phyloP scores from a whole-genome alignment of 2,797 vertebrate species.

The Serranus cabrilla region DNA sequence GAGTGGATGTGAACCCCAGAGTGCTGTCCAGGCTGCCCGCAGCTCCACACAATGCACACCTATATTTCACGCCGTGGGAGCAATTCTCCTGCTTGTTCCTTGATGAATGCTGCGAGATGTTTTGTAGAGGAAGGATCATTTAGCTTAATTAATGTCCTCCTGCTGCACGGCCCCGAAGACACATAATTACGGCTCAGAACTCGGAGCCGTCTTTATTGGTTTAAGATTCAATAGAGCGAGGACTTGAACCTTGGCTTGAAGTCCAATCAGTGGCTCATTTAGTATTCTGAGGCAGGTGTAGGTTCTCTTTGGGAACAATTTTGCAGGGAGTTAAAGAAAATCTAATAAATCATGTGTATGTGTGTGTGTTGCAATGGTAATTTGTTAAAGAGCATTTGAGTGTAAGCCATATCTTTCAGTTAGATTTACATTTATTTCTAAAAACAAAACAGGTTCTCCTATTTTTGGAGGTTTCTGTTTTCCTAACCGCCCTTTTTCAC shows the following conservation, averaged over 20 bases:
- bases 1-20: constrained; percentile 48
- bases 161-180: constrained; percentile 49
- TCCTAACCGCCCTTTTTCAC: constrained; percentile 31
- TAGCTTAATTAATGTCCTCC: constrained; percentile 68
- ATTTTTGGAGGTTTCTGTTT: constrained; percentile 49
- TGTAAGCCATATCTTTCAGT: constrained; percentile 13
- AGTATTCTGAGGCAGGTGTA: constrained; percentile 54
- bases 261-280: constrained; percentile 57
- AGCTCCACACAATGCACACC: constrained; percentile 54
- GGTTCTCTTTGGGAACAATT: constrained; percentile 24
- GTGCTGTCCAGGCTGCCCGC: constrained; percentile 37
- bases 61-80: constrained; percentile 55
- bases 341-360: constrained; percentile 20
- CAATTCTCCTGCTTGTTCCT: constrained; percentile 44
- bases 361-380: constrained; percentile 22
- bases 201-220: constrained; percentile 57
- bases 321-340: constrained; percentile 21
- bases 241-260: constrained; percentile 51
- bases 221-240: constrained; percentile 45
- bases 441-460: constrained; percentile 53
- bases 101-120: constrained; percentile 61
- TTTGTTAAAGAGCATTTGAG: constrained; percentile 25
- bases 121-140: constrained; percentile 60
- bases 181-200: constrained; percentile 56
- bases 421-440: constrained; percentile 36